Evolutionary conservation across 2,888 invertebrate genomes (phyloP), one percentile per base, ranked within the genome.

Genomic region (Arge pagana): DNA sequence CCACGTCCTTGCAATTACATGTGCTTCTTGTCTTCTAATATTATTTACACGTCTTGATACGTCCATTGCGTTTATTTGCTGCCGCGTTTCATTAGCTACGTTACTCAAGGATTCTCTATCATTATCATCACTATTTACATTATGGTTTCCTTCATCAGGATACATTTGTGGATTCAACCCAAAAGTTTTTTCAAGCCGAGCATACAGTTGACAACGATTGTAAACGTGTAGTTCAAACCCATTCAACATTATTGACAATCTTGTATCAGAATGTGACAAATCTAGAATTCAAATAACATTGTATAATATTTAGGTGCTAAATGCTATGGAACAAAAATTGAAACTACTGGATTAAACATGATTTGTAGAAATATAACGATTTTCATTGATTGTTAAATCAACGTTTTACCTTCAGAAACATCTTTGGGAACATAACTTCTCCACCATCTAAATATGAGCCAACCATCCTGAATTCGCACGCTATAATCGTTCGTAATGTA

Each of bases 361-460:
- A 23, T 6, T 18, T 23, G n/a, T 40, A 15, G 18, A 18, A 11
- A n/a, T 18, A 31, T 45, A 8, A 10, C 3, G n/a, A n/a, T n/a
- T n/a, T n/a, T n/a, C n/a, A n/a, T n/a, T n/a, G n/a, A n/a, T n/a
- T n/a, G n/a, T n/a, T 48, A 15, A 15, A 10, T 23, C 15, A 31
- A 56, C 16, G 26, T 10, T 60, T 66, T 76, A 93, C 95, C 95
- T 86, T 96, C 96, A 48, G 92, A 92, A 28, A 94, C 90, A 81
- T 95, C 93, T 78, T 94, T 95, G 41, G 94, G 93, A 43, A 95
- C 89, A 76, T 96, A 96, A 26, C 93, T 90, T 58, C 94, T 83
- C 98, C 98, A 99, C 93, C 96, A 99, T 42, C 96, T 84, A 79
- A 99, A 98, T 78, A 97, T 94, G 58, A 96, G 82, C 83, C 95